phyloP scores from a whole-genome alignment of 37 sponge, comb jelly and placozoan genomes.

The Aphrocallistes beatrix region DNA sequence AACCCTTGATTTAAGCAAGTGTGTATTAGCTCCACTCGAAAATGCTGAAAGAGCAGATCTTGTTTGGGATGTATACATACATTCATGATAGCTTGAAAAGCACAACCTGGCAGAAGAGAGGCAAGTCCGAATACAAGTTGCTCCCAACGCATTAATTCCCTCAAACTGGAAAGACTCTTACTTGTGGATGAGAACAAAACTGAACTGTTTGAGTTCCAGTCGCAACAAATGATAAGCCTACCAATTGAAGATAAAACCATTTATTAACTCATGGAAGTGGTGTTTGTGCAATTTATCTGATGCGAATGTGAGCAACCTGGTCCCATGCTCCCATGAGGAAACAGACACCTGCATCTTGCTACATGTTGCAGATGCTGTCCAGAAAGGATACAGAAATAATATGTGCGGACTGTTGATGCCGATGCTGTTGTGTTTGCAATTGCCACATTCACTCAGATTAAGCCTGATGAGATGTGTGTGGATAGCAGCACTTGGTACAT shows the following conservation, averaged over 20 bases:
- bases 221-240: too few relatives aligned
- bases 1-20: too few relatives aligned
- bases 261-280: too few relatives aligned
- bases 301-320: conserved; percentile 20
- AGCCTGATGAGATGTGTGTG: conserved; percentile 21
- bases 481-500: too few relatives aligned
- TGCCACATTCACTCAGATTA: background rate
- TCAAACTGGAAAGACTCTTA: conserved; percentile 23
- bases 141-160: conserved; percentile 10
- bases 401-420: conserved; percentile 21
- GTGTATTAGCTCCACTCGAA: background rate
- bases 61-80: conserved; percentile 26
- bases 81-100: conserved; percentile 21
- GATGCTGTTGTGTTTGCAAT: conserved; percentile 30
- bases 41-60: conserved; percentile 12
- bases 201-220: conserved; percentile 20
- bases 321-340: conserved; percentile 30
- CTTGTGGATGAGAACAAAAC: conserved; percentile 24
- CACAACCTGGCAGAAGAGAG: conserved; percentile 25
- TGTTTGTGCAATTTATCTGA: background rate
- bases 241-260: too few relatives aligned
- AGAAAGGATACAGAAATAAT: conserved; percentile 13
- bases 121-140: conserved; percentile 24
- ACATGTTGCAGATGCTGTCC: conserved; percentile 29
- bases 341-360: conserved; percentile 35